Percentiles rank a stretch among this genome's conserved stretches.
These are phyloP conservation scores for Amphilophus citrinellus DNA, from an alignment of 2,113 vertebrate species.

Conservation along the genomic window DNA sequence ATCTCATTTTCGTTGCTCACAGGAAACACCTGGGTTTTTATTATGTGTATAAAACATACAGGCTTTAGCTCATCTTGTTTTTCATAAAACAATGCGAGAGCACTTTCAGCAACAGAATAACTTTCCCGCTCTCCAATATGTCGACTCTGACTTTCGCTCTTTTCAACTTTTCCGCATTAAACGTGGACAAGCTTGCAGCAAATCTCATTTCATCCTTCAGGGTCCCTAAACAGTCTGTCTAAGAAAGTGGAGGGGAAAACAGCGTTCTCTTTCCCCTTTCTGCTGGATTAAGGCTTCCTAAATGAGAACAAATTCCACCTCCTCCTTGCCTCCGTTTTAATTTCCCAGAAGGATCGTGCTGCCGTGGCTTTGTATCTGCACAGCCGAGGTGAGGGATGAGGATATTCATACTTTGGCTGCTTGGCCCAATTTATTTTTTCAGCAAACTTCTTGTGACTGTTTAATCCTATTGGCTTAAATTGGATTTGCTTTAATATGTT, in stretches of 20 bases:
- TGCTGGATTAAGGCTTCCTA: conserved; percentile 65
- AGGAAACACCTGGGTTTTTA: neutral
- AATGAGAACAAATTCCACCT: conserved; percentile 74
- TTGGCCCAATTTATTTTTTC: conserved; percentile 59
- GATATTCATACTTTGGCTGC: conserved; percentile 49
- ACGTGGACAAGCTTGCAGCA: conserved; percentile 12
- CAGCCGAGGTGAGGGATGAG: conserved; percentile 66
- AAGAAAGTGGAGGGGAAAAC: neutral
- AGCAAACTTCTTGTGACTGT: neutral
- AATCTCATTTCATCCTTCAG: conserved; percentile 62
- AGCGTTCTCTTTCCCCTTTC: conserved; percentile 23
- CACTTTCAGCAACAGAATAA: conserved; percentile 1
- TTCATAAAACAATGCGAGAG: neutral
- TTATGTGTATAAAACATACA: neutral
- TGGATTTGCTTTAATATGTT: conserved; percentile 28
- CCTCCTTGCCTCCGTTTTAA: conserved; percentile 64
- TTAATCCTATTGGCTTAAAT: conserved; percentile 30
- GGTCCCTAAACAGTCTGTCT: conserved; percentile 39
- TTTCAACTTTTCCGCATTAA: conserved; percentile 34
- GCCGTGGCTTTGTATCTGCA: conserved; percentile 41
- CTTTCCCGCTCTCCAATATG: conserved; percentile 2
- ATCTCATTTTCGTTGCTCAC: neutral
- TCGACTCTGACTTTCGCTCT: neutral
- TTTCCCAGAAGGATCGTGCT: conserved; percentile 71
- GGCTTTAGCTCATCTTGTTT: neutral